phyloP scores from a whole-genome alignment of 2,797 vertebrate genomes.

The Pangasius mekongensis region DNA sequence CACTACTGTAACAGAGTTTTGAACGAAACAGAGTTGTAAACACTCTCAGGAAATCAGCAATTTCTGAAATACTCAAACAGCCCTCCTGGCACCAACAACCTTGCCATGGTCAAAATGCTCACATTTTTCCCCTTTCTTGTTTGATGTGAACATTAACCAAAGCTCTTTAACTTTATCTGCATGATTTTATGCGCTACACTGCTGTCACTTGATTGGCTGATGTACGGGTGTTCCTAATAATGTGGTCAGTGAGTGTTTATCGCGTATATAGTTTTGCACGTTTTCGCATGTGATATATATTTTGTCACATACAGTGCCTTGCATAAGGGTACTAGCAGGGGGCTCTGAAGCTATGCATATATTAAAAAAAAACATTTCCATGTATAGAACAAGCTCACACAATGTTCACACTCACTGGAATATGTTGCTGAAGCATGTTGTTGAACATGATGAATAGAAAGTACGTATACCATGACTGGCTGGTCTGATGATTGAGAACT shows the following conservation, averaged over 20 bases:
- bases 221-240: neutral
- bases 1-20: no score
- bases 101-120: neutral
- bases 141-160: neutral
- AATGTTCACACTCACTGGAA: conserved; percentile 8
- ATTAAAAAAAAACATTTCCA: neutral
- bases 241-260: neutral
- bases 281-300: neutral
- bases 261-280: neutral
- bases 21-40: neutral
- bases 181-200: neutral
- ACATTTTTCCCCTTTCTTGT: neutral
- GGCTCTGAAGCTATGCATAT: neutral
- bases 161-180: neutral
- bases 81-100: neutral
- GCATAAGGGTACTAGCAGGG: neutral
- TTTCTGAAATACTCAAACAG: neutral
- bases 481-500: conserved; percentile 1
- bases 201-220: neutral
- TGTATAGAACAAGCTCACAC: neutral
- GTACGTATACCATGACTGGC: neutral
- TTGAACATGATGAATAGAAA: neutral
- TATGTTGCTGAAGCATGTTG: neutral
- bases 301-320: neutral
- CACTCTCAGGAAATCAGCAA: neutral